These are phyloP conservation scores for Neogobius melanostomus DNA, from an alignment of 2,113 vertebrate species.

Conservation along the genomic window DNA sequence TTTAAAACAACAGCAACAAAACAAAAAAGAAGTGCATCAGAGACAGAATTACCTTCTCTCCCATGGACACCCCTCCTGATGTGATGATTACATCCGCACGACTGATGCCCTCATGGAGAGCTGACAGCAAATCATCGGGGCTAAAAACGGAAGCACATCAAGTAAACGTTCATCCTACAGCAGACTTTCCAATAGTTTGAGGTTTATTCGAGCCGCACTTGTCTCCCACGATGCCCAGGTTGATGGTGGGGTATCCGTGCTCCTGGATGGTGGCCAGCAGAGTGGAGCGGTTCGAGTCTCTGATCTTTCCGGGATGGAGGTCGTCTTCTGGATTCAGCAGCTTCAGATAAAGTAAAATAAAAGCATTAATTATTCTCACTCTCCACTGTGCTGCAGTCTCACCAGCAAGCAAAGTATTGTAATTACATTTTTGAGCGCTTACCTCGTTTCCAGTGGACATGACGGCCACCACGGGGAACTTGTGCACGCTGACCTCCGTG, in stretches of 20 bases:
- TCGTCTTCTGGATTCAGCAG: conserved; percentile 98
- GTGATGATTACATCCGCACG: conserved; percentile 99
- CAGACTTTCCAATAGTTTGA: neutral
- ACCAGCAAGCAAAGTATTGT: too few relatives aligned
- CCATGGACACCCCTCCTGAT: conserved; percentile 98
- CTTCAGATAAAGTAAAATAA: conserved; percentile 58
- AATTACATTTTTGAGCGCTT: neutral
- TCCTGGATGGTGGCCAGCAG: conserved; percentile 99
- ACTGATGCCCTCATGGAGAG: conserved; percentile 97
- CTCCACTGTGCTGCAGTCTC: too few relatives aligned
- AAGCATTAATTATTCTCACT: neutral
- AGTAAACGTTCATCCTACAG: neutral
- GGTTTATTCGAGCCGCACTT: conserved; percentile 79
- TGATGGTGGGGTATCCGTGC: conserved; percentile 98
- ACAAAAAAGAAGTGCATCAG: too few relatives aligned
- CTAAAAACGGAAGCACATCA: conserved; percentile 72
- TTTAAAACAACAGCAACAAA: too few relatives aligned
- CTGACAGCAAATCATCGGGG: conserved; percentile 96
- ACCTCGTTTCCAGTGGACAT: conserved; percentile 99
- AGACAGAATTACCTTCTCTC: conserved; percentile 86
- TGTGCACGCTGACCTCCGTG: conserved; percentile 98
- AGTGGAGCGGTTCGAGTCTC: conserved; percentile 97
- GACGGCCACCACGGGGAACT: conserved; percentile 97
- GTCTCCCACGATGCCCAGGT: conserved; percentile 98
- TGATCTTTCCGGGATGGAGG: conserved; percentile 96